These are phyloP conservation scores for Bombus haemorrhoidalis DNA, from an alignment of 1,140 invertebrate species.

Conservation along the genomic window DNA sequence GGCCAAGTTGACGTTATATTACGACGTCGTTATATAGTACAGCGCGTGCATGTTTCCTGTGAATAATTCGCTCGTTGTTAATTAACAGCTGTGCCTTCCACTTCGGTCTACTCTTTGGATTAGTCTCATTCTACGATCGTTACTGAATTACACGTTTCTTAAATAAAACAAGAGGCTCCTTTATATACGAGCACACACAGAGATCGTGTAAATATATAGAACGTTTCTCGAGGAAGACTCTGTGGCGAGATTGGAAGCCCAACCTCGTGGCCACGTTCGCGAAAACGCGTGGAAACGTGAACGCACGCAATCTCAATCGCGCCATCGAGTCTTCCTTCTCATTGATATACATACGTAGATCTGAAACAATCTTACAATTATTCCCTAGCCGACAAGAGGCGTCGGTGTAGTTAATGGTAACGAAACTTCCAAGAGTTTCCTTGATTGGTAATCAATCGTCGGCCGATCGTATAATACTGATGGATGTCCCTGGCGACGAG, in stretches of 20 bases:
- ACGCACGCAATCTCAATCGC: not conserved
- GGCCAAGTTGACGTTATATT: not conserved
- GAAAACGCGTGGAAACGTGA: not conserved
- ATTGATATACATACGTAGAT: not conserved
- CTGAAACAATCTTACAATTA: not conserved
- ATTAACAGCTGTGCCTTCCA: not conserved
- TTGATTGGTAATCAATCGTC: not conserved
- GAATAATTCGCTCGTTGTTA: not conserved
- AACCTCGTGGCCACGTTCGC: constrained; percentile 6
- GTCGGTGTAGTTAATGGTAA: not conserved
- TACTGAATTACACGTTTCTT: not conserved
- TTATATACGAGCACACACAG: constrained; percentile 19
- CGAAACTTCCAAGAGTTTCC: not conserved
- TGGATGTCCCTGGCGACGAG: not conserved
- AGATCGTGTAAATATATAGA: constrained; percentile 19
- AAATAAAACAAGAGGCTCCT: not conserved
- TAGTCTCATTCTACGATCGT: constrained; percentile 14
- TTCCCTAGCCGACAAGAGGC: not conserved
- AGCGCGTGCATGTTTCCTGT: not conserved
- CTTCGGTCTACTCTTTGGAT: not conserved
- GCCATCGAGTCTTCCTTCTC: not conserved
- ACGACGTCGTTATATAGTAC: not conserved
- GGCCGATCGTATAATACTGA: constrained; percentile 19
- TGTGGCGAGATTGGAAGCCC: not conserved
- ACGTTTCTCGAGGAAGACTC: not conserved